These are phyloP conservation scores for Eonycteris spelaea DNA, from an alignment of 2,113 vertebrate species.

Conservation along the genomic window DNA sequence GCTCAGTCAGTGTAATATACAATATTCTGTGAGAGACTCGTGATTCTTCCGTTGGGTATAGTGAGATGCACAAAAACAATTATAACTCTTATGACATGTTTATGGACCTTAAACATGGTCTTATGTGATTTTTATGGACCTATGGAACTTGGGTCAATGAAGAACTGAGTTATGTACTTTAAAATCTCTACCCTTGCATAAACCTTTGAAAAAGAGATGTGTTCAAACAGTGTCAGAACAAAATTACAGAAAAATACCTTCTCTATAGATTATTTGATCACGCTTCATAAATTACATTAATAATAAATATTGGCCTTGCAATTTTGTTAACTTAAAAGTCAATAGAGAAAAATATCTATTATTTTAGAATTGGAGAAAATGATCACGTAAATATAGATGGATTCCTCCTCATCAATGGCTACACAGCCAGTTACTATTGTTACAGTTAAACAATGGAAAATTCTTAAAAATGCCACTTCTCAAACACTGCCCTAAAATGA, in stretches of 20 bases:
- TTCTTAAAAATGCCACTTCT: background rate
- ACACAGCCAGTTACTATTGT: background rate
- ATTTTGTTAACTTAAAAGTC: background rate
- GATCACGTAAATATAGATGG: background rate
- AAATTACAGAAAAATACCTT: background rate
- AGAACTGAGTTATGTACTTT: background rate
- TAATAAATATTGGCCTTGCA: background rate
- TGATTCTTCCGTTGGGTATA: background rate
- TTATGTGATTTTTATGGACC: background rate
- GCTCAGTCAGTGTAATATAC: background rate
- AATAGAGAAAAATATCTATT: background rate
- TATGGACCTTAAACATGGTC: background rate
- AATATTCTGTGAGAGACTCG: background rate
- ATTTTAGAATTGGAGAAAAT: background rate
- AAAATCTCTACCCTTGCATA: background rate
- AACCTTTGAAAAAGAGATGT: background rate
- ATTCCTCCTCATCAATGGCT: background rate
- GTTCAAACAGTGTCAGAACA: background rate
- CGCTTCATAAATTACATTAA: background rate
- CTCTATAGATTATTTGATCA: background rate
- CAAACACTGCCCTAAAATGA: background rate
- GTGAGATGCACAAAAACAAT: background rate
- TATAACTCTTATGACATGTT: background rate
- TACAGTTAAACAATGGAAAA: background rate
- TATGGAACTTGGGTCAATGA: background rate